Evolutionary conservation across 2,113 vertebrate genomes (phyloP).

Genomic region (Gasterosteus nipponicus): DNA sequence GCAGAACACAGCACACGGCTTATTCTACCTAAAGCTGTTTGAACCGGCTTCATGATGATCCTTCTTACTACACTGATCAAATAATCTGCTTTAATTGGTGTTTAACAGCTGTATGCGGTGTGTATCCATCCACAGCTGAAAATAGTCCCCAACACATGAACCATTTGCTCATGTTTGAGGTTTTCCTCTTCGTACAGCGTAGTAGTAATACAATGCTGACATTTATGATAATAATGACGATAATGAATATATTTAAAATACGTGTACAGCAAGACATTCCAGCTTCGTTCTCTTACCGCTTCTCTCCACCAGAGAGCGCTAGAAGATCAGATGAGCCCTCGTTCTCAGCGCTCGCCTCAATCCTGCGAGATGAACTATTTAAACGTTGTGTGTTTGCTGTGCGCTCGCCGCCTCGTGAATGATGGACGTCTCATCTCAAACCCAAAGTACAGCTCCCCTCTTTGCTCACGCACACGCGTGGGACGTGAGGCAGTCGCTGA

Average conservation of each 20-base stretch:
- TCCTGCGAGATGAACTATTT: constrained; percentile 4
- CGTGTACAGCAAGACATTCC: neutral
- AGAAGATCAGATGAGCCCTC: constrained; percentile 35
- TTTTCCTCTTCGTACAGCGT: neutral
- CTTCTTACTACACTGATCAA: neutral
- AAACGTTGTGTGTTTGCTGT: neutral
- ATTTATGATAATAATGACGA: no score
- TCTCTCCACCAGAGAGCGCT: constrained; percentile 66
- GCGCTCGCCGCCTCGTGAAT: neutral
- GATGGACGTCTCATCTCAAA: constrained; percentile 4
- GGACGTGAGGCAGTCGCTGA: neutral
- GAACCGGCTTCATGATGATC: neutral
- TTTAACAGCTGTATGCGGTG: neutral
- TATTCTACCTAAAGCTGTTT: neutral
- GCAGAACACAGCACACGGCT: constrained; percentile 21
- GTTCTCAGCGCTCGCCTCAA: neutral
- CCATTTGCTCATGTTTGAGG: neutral
- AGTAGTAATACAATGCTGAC: no score
- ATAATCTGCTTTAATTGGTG: neutral
- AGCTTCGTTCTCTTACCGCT: neutral
- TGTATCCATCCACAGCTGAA: neutral
- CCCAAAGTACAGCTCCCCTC: neutral
- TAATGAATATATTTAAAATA: no score
- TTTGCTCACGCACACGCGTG: neutral
- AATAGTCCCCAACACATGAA: neutral